Evolutionary conservation across 2,888 invertebrate species (phyloP), one percentile per base, ranked within the genome.

Genomic region (Lysandra coridon): DNA sequence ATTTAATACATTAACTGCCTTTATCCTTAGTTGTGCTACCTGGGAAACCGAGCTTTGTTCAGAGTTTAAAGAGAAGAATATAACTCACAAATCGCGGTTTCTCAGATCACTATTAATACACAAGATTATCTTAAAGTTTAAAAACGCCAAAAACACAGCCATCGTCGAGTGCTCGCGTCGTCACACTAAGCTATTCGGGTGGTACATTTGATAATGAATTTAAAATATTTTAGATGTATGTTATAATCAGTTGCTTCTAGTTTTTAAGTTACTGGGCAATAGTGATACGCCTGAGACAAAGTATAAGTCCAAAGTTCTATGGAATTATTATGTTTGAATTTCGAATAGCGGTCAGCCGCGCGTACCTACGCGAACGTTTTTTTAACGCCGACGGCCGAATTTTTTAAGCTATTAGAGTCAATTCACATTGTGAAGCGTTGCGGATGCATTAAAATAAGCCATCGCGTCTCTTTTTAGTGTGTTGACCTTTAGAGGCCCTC

Each of bases 211-310:
- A 49, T 30, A 75, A 30, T 57, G 33, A 76, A 53, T 76, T 76
- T 75, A 53, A 75, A 49, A 49, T 75, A 75, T 69, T 37, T 69
- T 44, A 76, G 75, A 44, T 49, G 44, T 75, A 49, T 75, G 49
- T 75, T 75, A 49, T 76, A 53, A 76, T 76, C 53, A 76, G 76
- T 57, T 76, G 76, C 76, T 76, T 76, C 75, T 75, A 44, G 74
- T 76, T 76, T 49, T 49, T 75, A 44, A 44, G 74, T 30, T 57
- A 76, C 6, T 14, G 57, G 76, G 76, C 76, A 57, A 76, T 76
- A 76, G 33, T 30, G 44, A 49, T 75, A 49, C 49, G 75, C 75
- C 49, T 49, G 44, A 74, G 44, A 75, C 75, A 75, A 75, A 75
- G 75, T 75, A 37, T 49, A 69, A 75, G 75, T 49, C 75, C 75